Base-by-base conservation (phyloP, 2,797 vertebrate species). In the Coreius guichenoti region DNA sequence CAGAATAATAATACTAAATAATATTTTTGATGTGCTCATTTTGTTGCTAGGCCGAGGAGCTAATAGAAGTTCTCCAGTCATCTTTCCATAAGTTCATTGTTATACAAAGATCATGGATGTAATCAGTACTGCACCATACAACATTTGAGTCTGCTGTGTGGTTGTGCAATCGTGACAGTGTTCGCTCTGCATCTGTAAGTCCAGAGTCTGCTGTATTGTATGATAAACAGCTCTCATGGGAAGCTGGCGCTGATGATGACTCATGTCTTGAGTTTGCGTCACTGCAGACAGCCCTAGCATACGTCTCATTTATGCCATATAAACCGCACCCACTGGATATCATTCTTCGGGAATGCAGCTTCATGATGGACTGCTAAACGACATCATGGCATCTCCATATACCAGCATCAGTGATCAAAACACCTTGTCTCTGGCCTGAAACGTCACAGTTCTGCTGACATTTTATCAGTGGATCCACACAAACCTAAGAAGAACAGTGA, bases 221-320 rank as follows among this genome's bases (percentile, higher is more conserved):
- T 58, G 54, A 86, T 77, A 77, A 86, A 77, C 77, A 88, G 72
- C 77, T 74, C 84, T 65, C 68, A 67, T 70, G 72, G 75, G 72
- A 80, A 73, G 36, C 83, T 0, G 33, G n/a, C 39, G 26, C 54
- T 72, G 79, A 61, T 65, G 79, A 69, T 88, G 87, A 88, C 82
- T 86, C 87, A 86, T 84, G 47, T 82, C 80, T 82, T 81, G 65
- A 83, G 82, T 83, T 69, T 80, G 61, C 26, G 49, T 76, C 39
- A 78, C 67, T 67, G 80, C 80, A 85, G 70, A n/a, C 13, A 65
- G 76, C 69, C 29, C 56, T 8, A 79, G 33, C 68, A 83, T 68
- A 61, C 9, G 5, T 69, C 74, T 74, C 39, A 39, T 67, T 65
- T 83, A 67, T 65, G 16, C 45, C 61, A 33, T 21, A 67, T 45